These are phyloP conservation scores for Dolomedes plantarius DNA, from an alignment of 2,888 invertebrate species.

Conservation along the genomic window DNA sequence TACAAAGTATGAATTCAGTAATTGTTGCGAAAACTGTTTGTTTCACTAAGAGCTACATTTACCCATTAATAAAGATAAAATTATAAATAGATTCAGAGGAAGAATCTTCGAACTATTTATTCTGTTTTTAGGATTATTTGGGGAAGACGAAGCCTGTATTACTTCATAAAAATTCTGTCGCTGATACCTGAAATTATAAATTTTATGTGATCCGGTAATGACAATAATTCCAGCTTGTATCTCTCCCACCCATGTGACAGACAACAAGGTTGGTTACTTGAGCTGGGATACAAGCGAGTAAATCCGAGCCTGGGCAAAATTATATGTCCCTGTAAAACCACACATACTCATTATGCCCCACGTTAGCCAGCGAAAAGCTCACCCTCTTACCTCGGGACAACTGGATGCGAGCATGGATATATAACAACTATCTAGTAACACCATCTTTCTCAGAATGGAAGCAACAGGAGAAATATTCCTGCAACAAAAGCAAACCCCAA, in stretches of 20 bases:
- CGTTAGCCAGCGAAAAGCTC: not conserved
- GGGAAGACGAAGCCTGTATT: no score
- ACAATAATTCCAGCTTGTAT: not conserved
- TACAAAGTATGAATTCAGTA: no score
- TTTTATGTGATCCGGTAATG: not conserved
- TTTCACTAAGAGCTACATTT: no score
- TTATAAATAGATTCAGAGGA: no score
- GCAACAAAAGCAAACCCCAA: constrained; percentile 17
- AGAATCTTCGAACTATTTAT: no score
- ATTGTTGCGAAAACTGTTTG: no score
- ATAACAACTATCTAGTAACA: not conserved
- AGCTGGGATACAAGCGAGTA: not conserved
- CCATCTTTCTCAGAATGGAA: not conserved
- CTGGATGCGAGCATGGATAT: not conserved
- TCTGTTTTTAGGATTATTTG: no score
- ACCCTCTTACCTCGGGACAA: not conserved
- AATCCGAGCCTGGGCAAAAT: not conserved
- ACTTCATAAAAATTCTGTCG: no score
- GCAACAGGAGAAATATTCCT: not conserved
- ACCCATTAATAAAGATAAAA: no score
- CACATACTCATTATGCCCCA: not conserved
- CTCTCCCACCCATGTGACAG: not conserved
- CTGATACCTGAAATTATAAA: no score
- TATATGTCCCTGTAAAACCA: not conserved
- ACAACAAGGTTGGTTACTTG: not conserved